Base-by-base conservation (phyloP, 2,113 vertebrate genomes). In the Percina caprodes region DNA sequence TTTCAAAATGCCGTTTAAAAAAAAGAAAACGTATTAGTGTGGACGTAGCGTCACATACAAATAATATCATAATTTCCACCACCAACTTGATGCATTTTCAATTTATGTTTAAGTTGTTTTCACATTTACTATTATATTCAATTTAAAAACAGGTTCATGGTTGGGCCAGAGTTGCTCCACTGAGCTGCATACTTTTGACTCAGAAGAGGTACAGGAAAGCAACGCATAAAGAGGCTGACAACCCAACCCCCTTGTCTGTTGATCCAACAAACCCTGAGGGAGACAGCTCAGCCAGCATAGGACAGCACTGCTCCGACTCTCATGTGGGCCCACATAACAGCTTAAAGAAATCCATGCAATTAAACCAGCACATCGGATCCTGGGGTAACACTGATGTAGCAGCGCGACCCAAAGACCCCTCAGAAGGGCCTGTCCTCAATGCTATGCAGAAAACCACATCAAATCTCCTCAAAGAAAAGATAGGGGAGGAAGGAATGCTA, bases 121-220 rank as follows among this genome's bases (percentile, higher is more conserved):
- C 16, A 54, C 60, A 58, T 45, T 54, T 49, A 75, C 84, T 3
- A 18, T 39, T 3, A 35, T 1, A 30, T 79, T 81, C 84, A 12
- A 73, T 39, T 77, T 81, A 42, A 23, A 59, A 72, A 69, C 93
- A 97, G 96, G 94, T 96, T 45, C 87, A 84, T n/a, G 95, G 96
- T 35, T 97, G 97, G 96, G 91, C 86, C 73, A 93, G 88, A 83
- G 89, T 83, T 26, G 84, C 92, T 61, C 93, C 95, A 14, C 83
- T 91, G 14, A 93, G 93, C 77, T 93, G 91, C 82, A 82, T 93
- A 59, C 76, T 95, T 82, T 87, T 94, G 81, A 61, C 92, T 39
- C 92, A 88, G 77, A 96, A 93, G 82, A 94, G 75, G 74, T 46
- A 71, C 48, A 94, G 78, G 67, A 95, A 93, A 86, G 4, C 60